These are phyloP conservation scores for Lethrus apterus DNA, from an alignment of 1,140 invertebrate genomes.

Conservation along the genomic window DNA sequence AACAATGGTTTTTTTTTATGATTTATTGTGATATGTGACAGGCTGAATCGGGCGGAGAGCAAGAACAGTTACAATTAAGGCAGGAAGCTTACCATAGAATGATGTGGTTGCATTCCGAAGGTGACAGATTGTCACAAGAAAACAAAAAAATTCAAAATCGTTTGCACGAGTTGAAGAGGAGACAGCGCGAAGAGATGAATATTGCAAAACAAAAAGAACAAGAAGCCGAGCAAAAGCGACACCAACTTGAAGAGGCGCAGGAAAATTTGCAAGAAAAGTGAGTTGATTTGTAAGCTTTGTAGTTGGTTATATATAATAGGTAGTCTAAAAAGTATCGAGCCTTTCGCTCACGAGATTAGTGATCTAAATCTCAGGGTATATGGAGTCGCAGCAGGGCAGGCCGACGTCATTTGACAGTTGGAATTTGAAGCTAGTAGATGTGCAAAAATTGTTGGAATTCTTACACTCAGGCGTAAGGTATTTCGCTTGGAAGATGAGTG, in stretches of 20 bases:
- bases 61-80: constrained; percentile 9
- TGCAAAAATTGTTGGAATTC: too few relatives aligned
- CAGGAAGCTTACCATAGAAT: constrained; percentile 24
- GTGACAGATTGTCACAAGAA: constrained; percentile 18
- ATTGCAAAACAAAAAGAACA: constrained; percentile 9
- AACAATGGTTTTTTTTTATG: not conserved
- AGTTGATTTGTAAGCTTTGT: not conserved
- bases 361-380: constrained; percentile 1
- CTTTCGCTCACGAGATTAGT: too few relatives aligned
- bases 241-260: constrained; percentile 17
- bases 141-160: constrained; percentile 18
- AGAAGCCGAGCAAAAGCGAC: constrained; percentile 14
- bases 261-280: constrained; percentile 16
- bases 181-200: constrained; percentile 17
- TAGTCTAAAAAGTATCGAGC: too few relatives aligned
- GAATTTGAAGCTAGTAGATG: too few relatives aligned
- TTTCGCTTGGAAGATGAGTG: too few relatives aligned
- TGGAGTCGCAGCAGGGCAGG: too few relatives aligned
- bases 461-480: not conserved
- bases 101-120: constrained; percentile 23
- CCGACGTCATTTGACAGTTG: too few relatives aligned
- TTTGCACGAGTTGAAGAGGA: constrained; percentile 18
- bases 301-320: not conserved
- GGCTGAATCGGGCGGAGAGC: constrained; percentile 14
- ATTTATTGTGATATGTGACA: not conserved